Conservation (phyloP, 2,113 vertebrate genomes). For the Eudorcas thomsonii region DNA sequence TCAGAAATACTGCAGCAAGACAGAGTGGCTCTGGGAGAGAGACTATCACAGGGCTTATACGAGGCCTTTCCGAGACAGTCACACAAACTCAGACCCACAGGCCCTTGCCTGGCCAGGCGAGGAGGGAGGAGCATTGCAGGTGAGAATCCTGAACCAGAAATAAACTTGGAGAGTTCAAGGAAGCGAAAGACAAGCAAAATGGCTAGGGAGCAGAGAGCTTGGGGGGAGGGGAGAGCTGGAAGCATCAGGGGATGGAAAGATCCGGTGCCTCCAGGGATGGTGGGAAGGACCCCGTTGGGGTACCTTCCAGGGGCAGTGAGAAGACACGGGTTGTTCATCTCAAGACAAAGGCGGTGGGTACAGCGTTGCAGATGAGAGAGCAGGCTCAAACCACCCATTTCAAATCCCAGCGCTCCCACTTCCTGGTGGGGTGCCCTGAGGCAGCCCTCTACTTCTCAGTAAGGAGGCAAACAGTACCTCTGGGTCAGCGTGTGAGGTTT, state of each 20-base stretch:
- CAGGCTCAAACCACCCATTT: background rate
- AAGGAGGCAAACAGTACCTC: background rate
- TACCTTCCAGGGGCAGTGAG: background rate
- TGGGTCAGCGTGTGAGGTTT: background rate
- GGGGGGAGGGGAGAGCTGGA: rapidly evolving
- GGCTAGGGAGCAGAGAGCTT: background rate
- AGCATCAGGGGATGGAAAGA: background rate
- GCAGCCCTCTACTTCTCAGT: background rate
- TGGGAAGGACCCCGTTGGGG: background rate
- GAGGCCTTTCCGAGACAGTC: background rate
- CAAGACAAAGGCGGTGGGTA: background rate
- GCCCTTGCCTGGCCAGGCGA: background rate
- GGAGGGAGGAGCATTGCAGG: background rate
- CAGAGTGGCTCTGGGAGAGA: background rate
- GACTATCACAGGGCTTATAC: background rate
- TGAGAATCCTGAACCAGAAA: background rate
- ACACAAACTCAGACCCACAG: background rate
- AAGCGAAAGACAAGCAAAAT: background rate
- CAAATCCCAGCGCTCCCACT: background rate
- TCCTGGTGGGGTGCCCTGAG: background rate
- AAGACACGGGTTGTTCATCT: background rate
- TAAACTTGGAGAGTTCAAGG: background rate
- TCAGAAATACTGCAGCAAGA: background rate
- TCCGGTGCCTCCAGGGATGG: background rate
- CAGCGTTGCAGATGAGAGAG: background rate